These are phyloP conservation scores for Drosophila gaucha DNA, from an alignment of 2,888 invertebrate genomes.

Conservation along the genomic window DNA sequence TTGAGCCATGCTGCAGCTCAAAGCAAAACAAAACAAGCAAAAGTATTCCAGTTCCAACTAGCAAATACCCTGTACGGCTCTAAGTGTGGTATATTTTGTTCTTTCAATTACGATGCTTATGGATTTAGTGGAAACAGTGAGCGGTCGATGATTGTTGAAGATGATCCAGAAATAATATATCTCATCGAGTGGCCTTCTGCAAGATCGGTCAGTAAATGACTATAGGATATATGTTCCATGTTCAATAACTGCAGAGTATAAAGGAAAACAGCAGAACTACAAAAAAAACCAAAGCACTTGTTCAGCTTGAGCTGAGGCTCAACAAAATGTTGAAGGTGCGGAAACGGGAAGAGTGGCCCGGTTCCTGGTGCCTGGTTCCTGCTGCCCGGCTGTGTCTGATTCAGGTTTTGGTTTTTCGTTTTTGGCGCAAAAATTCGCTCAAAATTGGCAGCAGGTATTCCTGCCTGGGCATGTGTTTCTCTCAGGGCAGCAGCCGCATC, in stretches of 20 bases:
- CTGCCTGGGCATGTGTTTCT: slow-evolving; percentile 8
- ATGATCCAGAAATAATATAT: too few species aligned
- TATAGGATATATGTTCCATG: too few species aligned
- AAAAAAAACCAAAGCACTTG: slow-evolving; percentile 69
- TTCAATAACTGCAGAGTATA: neutral
- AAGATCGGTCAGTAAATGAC: too few species aligned
- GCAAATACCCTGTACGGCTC: neutral
- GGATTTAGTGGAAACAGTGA: too few species aligned
- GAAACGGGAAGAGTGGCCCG: slow-evolving; percentile 32
- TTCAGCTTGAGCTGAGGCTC: slow-evolving; percentile 61
- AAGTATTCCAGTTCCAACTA: neutral
- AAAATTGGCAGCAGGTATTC: slow-evolving; percentile 70
- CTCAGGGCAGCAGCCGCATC: slow-evolving; percentile 45
- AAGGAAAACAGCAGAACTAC: slow-evolving; percentile 34
- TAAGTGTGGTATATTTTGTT: too few species aligned
- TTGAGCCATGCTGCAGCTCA: slow-evolving; percentile 46
- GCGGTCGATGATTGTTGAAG: too few species aligned
- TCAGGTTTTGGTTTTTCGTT: slow-evolving; percentile 65
- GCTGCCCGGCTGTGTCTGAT: slow-evolving; percentile 52
- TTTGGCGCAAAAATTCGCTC: slow-evolving; percentile 73
- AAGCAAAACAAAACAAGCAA: slow-evolving; percentile 38
- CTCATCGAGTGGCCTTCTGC: too few species aligned
- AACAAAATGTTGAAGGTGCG: slow-evolving; percentile 52
- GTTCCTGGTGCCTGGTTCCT: slow-evolving; percentile 9
- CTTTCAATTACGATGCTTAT: too few species aligned